Conservation (phyloP, 1,140 invertebrate species). For the Conus ventricosus region DNA sequence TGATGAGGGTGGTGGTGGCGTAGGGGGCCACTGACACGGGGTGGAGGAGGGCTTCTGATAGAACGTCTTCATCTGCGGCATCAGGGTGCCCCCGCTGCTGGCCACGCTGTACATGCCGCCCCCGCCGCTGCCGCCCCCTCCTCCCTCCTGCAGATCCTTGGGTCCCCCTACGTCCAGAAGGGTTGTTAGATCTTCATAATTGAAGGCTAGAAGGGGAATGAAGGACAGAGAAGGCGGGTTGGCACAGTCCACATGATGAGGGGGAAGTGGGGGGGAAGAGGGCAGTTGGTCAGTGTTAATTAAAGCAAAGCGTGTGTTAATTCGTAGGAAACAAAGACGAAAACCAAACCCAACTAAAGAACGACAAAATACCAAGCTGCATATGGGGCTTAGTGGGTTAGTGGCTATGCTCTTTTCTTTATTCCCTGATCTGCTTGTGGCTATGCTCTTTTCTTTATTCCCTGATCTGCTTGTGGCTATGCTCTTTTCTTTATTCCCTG, state of each 20-base stretch:
- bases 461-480: too few species aligned
- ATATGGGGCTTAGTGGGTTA: too few species aligned
- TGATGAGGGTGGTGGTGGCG: constrained; percentile 86
- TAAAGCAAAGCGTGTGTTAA: too few species aligned
- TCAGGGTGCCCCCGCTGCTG: constrained; percentile 50
- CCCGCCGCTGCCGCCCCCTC: constrained; percentile 8
- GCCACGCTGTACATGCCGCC: constrained; percentile 35
- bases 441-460: too few species aligned
- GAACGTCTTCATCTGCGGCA: constrained; percentile 82
- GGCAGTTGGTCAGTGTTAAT: too few species aligned
- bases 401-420: too few species aligned
- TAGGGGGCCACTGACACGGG: constrained; percentile 82
- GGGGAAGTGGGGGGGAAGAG: not conserved
- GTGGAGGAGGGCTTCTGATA: constrained; percentile 80
- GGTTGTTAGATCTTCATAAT: constrained; percentile 62
- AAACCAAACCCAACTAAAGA: too few species aligned
- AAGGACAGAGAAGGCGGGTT: constrained; percentile 5
- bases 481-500: too few species aligned
- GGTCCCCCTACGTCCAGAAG: constrained; percentile 54
- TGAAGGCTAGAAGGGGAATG: not conserved
- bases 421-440: too few species aligned
- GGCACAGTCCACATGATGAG: not conserved
- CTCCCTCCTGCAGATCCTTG: constrained; percentile 52
- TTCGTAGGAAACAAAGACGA: too few species aligned
- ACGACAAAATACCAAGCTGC: too few species aligned